Evolutionary conservation across 2,888 invertebrate genomes (phyloP).

Genomic region (Oligia fasciuncula): DNA sequence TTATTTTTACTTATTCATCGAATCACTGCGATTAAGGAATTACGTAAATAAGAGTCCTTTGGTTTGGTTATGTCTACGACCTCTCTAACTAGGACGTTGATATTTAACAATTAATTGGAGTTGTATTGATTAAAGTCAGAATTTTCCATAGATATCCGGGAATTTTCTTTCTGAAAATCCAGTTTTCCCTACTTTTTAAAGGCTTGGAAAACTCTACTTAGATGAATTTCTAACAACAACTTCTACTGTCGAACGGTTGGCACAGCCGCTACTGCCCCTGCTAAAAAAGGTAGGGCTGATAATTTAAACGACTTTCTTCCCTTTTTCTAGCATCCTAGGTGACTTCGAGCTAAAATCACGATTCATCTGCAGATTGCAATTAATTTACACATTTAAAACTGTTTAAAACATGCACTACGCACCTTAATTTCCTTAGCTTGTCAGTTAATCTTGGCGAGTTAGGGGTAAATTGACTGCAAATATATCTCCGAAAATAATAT

Average conservation of each 20-base stretch:
- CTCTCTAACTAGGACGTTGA: not conserved
- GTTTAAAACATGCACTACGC: not conserved
- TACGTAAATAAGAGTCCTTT: not conserved
- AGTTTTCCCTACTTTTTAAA: not conserved
- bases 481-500: constrained; percentile 60
- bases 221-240: not conserved
- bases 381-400: not conserved
- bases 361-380: not conserved
- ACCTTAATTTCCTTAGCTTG: constrained; percentile 30
- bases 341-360: not conserved
- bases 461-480: constrained; percentile 52
- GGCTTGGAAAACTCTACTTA: not conserved
- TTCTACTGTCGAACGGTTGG: not conserved
- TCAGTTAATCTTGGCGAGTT: constrained; percentile 36
- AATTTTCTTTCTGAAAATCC: not conserved
- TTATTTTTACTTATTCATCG: constrained; percentile 8
- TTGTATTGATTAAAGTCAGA: not conserved
- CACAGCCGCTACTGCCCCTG: not conserved
- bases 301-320: not conserved
- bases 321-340: not conserved
- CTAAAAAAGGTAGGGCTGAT: not conserved
- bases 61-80: not conserved
- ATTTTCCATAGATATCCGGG: too few species aligned
- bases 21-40: constrained; percentile 2
- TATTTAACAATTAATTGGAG: not conserved